Percentiles rank a stretch among this genome's conserved stretches.
Evolutionary conservation across 2,797 vertebrate species (phyloP).

Genomic region (Anguilla anguilla): DNA sequence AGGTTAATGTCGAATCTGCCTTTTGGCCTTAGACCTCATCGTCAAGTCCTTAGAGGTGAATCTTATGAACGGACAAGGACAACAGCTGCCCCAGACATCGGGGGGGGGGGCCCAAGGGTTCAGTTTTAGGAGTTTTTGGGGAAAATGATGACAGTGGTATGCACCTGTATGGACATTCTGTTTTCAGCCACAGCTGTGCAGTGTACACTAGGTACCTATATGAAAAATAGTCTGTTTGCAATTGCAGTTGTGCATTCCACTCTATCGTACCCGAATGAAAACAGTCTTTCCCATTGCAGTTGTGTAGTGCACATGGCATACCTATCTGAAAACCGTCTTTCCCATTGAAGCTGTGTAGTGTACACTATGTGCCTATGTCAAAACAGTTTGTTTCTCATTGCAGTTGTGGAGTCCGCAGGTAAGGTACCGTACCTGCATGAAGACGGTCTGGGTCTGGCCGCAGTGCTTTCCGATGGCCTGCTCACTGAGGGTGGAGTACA

Average conservation of each 20-base stretch:
- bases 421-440: slow-evolving; percentile 87
- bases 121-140: neutral
- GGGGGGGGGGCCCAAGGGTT: too few relatives aligned
- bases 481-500: slow-evolving; percentile 83
- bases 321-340: neutral
- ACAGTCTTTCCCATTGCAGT: neutral
- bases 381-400: slow-evolving; percentile 85
- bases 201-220: neutral
- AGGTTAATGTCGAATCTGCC: neutral
- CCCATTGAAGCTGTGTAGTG: neutral
- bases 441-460: slow-evolving; percentile 86
- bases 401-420: slow-evolving; percentile 62
- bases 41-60: too few relatives aligned
- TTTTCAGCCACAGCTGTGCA: neutral
- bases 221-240: too few relatives aligned
- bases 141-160: neutral
- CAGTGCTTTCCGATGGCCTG: slow-evolving; percentile 88
- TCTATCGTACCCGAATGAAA: neutral
- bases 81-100: too few relatives aligned
- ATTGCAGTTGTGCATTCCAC: too few relatives aligned
- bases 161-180: neutral
- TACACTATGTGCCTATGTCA: slow-evolving; percentile 80
- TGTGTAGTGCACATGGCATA: neutral
- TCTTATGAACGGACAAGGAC: too few relatives aligned
- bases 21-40: neutral